Evolutionary conservation across 2,888 invertebrate species (phyloP).

Genomic region (Lottia scabra): DNA sequence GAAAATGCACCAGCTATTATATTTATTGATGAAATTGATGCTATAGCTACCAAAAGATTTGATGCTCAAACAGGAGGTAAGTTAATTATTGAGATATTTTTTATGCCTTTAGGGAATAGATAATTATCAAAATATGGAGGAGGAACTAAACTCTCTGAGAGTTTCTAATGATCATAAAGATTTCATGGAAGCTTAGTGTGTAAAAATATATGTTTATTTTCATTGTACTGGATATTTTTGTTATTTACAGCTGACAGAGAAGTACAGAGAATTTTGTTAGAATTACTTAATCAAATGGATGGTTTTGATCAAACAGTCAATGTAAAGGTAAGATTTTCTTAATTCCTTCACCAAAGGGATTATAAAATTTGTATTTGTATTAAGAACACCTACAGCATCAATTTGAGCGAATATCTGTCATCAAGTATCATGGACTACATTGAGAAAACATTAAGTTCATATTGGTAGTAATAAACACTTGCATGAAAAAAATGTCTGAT

Average conservation of each 20-base stretch:
- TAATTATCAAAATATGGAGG: too few species aligned
- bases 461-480: too few species aligned
- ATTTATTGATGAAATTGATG: slow-evolving; percentile 99
- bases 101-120: too few species aligned
- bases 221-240: slow-evolving; percentile 4
- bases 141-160: too few species aligned
- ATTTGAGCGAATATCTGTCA: too few species aligned
- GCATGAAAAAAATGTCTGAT: too few species aligned
- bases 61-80: slow-evolving; percentile 93
- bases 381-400: too few species aligned
- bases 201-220: background rate
- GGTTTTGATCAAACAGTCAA: slow-evolving; percentile 99
- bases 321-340: slow-evolving; percentile 80
- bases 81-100: background rate
- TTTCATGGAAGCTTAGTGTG: background rate
- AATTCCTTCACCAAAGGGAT: too few species aligned
- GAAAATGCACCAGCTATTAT: slow-evolving; percentile 99
- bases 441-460: too few species aligned
- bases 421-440: too few species aligned
- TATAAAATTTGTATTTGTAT: too few species aligned
- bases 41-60: slow-evolving; percentile 98
- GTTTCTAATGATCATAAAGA: too few species aligned
- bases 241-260: slow-evolving; percentile 85
- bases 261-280: slow-evolving; percentile 96
- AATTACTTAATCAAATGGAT: slow-evolving; percentile 99